Evolutionary conservation across 2,113 vertebrate species (phyloP).

Genomic region (Peucedramus taeniatus): DNA sequence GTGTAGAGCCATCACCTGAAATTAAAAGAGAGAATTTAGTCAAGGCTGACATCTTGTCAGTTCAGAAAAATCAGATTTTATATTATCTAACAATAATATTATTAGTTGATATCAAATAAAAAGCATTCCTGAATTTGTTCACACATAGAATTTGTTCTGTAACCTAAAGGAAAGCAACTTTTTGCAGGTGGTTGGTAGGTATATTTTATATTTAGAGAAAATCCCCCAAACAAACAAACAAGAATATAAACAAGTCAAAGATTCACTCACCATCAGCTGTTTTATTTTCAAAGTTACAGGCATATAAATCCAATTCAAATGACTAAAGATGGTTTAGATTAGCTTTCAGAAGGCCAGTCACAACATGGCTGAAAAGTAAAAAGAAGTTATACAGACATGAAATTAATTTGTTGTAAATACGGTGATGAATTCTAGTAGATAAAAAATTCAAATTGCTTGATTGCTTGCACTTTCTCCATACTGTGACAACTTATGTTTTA

Average conservation of each 20-base stretch:
- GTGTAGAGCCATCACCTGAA: neutral
- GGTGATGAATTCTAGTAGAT: neutral
- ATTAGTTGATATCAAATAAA: neutral
- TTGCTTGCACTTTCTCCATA: neutral
- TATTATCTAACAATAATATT: neutral
- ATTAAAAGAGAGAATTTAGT: neutral
- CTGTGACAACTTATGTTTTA: neutral
- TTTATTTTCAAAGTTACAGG: neutral
- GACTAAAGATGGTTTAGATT: neutral
- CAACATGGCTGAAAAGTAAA: neutral
- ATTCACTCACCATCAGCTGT: neutral
- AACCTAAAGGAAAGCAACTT: neutral
- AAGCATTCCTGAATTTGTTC: neutral
- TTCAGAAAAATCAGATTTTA: neutral
- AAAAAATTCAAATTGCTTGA: neutral
- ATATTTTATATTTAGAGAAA: neutral
- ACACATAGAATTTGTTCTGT: neutral
- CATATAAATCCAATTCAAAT: neutral
- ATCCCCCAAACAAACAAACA: neutral
- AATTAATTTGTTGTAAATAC: neutral
- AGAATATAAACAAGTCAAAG: neutral
- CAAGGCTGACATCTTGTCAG: neutral
- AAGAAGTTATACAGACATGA: neutral
- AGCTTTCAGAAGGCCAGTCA: neutral
- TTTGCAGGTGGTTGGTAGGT: neutral